Conservation (phyloP, 2,113 vertebrate genomes). For the Mormoops blainvillei region DNA sequence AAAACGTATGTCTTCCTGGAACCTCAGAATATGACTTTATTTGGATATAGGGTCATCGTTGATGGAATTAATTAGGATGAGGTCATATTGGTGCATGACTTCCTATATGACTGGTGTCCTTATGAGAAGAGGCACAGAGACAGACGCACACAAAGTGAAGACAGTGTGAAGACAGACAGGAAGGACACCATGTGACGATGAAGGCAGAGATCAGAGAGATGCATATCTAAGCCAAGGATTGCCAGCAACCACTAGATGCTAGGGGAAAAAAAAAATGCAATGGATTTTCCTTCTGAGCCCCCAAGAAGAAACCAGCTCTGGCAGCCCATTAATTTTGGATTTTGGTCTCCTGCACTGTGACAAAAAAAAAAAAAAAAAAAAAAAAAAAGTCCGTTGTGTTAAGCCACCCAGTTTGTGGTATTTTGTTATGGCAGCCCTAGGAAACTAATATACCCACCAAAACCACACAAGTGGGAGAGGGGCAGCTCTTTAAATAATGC, state of each 20-base stretch:
- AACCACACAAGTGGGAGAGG: background rate
- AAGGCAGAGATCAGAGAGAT: background rate
- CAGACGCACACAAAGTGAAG: background rate
- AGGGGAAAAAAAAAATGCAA: background rate
- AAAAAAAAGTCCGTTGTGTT: background rate
- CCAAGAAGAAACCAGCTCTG: background rate
- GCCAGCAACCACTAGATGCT: background rate
- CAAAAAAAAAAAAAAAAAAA: background rate
- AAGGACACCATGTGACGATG: background rate
- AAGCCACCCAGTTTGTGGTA: background rate
- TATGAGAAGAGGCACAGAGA: background rate
- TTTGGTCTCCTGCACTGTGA: background rate
- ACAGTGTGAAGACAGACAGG: background rate
- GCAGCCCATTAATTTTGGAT: background rate
- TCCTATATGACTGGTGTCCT: background rate
- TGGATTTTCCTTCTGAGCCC: background rate
- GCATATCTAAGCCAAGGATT: background rate
- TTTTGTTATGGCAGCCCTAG: background rate
- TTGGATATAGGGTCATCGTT: background rate
- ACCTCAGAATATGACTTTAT: background rate
- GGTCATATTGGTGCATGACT: background rate
- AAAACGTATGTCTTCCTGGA: background rate
- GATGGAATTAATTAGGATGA: background rate
- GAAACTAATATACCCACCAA: background rate
- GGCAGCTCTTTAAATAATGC: background rate